Evolutionary conservation across 2,113 vertebrate genomes (phyloP).

Genomic region (Limanda limanda): DNA sequence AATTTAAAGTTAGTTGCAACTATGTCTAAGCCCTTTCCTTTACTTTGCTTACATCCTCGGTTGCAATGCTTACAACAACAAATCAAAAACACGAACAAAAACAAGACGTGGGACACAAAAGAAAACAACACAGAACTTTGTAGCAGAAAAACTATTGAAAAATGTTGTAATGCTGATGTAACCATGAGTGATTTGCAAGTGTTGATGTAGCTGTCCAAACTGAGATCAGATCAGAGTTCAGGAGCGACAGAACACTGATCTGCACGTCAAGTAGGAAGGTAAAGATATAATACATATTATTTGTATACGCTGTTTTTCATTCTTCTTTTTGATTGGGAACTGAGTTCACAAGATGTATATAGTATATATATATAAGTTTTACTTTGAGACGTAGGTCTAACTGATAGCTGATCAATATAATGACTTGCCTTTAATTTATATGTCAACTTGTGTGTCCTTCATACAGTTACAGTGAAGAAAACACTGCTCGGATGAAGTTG

Average conservation of each 20-base stretch:
- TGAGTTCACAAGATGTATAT: neutral
- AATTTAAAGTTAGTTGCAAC: constrained; percentile 32
- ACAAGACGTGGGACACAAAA: neutral
- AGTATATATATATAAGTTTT: neutral
- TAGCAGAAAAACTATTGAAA: constrained; percentile 40
- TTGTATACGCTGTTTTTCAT: neutral
- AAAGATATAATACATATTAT: neutral
- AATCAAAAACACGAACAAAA: constrained; percentile 50
- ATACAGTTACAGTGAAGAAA: constrained; percentile 50
- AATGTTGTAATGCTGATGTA: constrained; percentile 60
- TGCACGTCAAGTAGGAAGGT: neutral
- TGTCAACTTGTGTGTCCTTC: constrained; percentile 1
- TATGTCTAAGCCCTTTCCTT: constrained; percentile 17
- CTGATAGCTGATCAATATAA: constrained; percentile 6
- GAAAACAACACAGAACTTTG: constrained; percentile 21
- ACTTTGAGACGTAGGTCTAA: neutral
- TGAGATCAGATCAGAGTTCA: constrained; percentile 27
- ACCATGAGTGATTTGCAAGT: constrained; percentile 34
- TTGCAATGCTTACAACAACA: constrained; percentile 37
- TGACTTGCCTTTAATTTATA: neutral
- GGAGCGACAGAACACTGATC: neutral
- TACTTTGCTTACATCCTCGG: constrained; percentile 8
- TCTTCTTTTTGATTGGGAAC: neutral
- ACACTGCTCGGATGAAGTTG: constrained; percentile 28
- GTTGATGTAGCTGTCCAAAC: constrained; percentile 48